These are phyloP conservation scores for Lapara coniferarum DNA, from an alignment of 2,888 invertebrate genomes.

Conservation along the genomic window DNA sequence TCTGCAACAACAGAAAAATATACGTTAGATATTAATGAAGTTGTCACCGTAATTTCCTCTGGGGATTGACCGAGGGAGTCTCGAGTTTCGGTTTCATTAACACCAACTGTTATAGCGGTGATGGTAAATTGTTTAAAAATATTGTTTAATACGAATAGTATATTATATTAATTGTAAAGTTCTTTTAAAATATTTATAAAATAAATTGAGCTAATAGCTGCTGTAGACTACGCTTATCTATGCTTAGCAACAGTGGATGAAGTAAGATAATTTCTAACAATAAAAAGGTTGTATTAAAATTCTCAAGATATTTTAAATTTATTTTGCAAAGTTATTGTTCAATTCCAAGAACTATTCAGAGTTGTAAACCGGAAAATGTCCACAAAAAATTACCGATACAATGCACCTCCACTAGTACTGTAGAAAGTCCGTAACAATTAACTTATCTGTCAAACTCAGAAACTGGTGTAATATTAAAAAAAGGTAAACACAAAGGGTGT, in stretches of 20 bases:
- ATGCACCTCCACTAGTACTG: constrained; percentile 9
- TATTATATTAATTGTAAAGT: too few species aligned
- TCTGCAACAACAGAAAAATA: constrained; percentile 74
- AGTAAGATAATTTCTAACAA: not conserved
- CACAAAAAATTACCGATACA: not conserved
- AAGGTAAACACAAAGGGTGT: constrained; percentile 42
- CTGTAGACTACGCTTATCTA: not conserved
- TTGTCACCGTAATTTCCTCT: not conserved
- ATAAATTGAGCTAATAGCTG: too few species aligned
- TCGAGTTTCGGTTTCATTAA: too few species aligned
- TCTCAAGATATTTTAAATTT: not conserved
- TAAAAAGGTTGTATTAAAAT: not conserved
- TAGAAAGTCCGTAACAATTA: not conserved
- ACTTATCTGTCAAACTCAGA: constrained; percentile 28
- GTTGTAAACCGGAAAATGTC: not conserved
- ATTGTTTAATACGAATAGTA: not conserved
- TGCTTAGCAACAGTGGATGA: not conserved
- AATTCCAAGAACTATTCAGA: not conserved
- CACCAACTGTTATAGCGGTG: too few species aligned
- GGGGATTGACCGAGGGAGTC: not conserved
- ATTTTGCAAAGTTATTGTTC: not conserved
- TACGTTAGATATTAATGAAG: constrained; percentile 13
- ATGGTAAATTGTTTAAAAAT: not conserved
- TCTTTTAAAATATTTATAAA: too few species aligned
- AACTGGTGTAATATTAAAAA: constrained; percentile 29